Percentiles rank a stretch among this genome's conserved stretches.
Evolutionary conservation across 2,113 vertebrate genomes (phyloP).

Genomic region (Corynorhinus townsendii): DNA sequence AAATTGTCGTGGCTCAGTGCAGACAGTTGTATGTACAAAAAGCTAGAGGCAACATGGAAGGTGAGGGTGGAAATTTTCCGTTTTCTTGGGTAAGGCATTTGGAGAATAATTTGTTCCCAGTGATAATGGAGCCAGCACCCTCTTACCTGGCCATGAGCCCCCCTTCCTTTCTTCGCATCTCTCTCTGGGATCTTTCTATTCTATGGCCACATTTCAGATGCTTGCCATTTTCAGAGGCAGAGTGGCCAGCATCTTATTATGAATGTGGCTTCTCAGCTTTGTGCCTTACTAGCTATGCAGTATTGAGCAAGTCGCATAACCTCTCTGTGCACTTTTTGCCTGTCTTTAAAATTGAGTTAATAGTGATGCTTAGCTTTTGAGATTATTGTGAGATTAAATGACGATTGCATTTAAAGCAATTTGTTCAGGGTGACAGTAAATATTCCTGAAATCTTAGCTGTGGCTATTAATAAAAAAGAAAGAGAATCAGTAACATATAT

Average conservation of each 20-base stretch:
- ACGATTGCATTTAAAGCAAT: not conserved
- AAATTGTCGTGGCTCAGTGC: not conserved
- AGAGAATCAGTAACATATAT: constrained; percentile 53
- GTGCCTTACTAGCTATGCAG: not conserved
- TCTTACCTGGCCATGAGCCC: accelerated
- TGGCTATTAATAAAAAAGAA: constrained; percentile 51
- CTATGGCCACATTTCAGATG: not conserved
- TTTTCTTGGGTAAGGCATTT: not conserved
- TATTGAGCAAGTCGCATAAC: not conserved
- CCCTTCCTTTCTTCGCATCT: not conserved
- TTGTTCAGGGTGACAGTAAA: not conserved
- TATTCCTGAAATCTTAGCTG: constrained; percentile 25
- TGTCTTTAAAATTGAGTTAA: not conserved
- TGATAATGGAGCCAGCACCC: not conserved
- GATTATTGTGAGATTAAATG: not conserved
- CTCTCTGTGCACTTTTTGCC: not conserved
- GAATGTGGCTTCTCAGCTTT: not conserved
- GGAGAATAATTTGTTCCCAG: not conserved
- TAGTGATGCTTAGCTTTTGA: not conserved
- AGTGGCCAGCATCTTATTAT: not conserved
- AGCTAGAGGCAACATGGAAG: not conserved
- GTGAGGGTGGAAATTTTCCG: no score
- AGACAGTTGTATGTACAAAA: not conserved
- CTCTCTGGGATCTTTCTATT: not conserved
- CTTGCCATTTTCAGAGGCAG: not conserved